A percentile compares a stretch with the other conserved stretches of the same genome.
phyloP scores from a whole-genome alignment of 2,888 invertebrate species.

The Brassicogethes aeneus region DNA sequence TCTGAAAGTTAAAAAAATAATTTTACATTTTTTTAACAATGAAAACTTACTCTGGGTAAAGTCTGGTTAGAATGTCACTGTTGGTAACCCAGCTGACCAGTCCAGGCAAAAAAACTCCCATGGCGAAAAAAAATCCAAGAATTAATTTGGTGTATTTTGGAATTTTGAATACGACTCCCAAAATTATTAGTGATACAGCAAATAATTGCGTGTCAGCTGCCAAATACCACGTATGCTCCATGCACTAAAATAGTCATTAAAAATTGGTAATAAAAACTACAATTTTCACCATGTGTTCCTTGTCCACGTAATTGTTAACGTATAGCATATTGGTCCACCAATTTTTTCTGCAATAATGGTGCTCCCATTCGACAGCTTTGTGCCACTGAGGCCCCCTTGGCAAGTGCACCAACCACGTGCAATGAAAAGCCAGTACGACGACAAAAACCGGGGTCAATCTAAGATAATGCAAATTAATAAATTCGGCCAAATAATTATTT shows the following conservation, averaged over 20 bases:
- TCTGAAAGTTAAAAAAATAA: slow-evolving; percentile 15
- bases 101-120: slow-evolving; percentile 25
- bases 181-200: slow-evolving; percentile 22
- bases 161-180: slow-evolving; percentile 24
- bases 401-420: slow-evolving; percentile 20
- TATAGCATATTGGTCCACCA: slow-evolving; percentile 30
- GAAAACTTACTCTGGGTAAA: slow-evolving; percentile 28
- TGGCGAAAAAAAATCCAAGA: slow-evolving; percentile 15
- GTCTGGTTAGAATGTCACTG: slow-evolving; percentile 25
- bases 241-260: slow-evolving; percentile 30
- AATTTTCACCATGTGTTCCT: slow-evolving; percentile 23
- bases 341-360: slow-evolving; percentile 25
- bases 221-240: slow-evolving; percentile 34
- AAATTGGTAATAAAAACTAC: too few species aligned
- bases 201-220: slow-evolving; percentile 34
- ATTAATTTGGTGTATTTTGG: slow-evolving; percentile 14
- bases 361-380: slow-evolving; percentile 21
- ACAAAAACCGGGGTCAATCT: slow-evolving; percentile 20
- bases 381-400: slow-evolving; percentile 27
- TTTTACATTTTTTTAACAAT: too few species aligned
- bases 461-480: slow-evolving; percentile 11
- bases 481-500: neutral
- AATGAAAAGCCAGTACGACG: slow-evolving; percentile 16
- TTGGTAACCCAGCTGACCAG: slow-evolving; percentile 25
- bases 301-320: slow-evolving; percentile 27